Evolutionary conservation across 2,113 vertebrate genomes (phyloP), one percentile per base, ranked within the genome.

Genomic region (Oryzias javanicus): DNA sequence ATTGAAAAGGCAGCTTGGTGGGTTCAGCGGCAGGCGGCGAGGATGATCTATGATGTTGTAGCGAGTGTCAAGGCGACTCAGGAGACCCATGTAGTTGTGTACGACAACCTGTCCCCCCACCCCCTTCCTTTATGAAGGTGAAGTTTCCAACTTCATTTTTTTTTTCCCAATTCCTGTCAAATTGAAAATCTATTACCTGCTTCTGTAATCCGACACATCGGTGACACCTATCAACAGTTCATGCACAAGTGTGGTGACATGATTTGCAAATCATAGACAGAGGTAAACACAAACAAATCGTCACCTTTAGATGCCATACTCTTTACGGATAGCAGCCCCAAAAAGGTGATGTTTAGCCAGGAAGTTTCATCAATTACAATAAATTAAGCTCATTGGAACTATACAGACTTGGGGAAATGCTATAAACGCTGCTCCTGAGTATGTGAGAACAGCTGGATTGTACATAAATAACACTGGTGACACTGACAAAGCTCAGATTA

Each of bases 181-280:
- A 86, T 67, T 44, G 41, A 15, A 59, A 73, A 42, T 71, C 83
- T 74, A 87, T 86, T 74, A 84, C 78, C 69, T 48, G 19, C 5
- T 47, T 57, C 49, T 58, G 70, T 80, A 83, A 88, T 86, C 67
- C 82, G 74, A 80, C 76, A 86, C 64, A 83, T 64, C 78, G 71
- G 70, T 62, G 59, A 81, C 78, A 82, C 76, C 55, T 64, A 61
- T 67, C 71, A 75, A 58, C 59, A 79, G 27, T 27, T 55, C 20
- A 19, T 47, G 61, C 57, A 60, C 62, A 24, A 48, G 64, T 46
- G 52, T 57, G 67, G 20, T 55, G 66, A 67, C 60, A 60, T 14
- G 22, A 59, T 40, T 57, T 6, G 20, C 42, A 62, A 52, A 52
- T 64, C 35, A 45, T 35, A 52, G 25, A 61, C 51, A 46, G 6